A percentile compares a stretch with the other conserved stretches of the same genome.
phyloP scores from a whole-genome alignment of 2,113 vertebrate genomes.

The Peromyscus californicus region DNA sequence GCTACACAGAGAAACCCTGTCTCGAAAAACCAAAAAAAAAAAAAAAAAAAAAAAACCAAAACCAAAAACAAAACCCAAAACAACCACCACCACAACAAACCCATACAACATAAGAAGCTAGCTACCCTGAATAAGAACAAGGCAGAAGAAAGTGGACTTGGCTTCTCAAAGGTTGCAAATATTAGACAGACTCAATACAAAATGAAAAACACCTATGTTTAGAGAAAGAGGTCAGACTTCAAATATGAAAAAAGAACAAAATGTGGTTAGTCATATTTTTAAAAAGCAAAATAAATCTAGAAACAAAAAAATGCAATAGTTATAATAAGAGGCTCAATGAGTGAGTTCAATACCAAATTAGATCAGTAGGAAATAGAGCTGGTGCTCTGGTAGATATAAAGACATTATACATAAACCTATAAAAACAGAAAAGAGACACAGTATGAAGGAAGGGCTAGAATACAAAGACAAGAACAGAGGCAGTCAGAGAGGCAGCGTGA shows the following conservation, averaged over 20 bases:
- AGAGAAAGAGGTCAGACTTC: constrained; percentile 37
- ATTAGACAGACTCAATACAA: not conserved
- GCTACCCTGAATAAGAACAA: not conserved
- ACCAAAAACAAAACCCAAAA: too few relatives aligned
- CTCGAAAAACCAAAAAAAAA: too few relatives aligned
- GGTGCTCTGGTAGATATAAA: not conserved
- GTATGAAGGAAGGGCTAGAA: not conserved
- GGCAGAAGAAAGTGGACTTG: not conserved
- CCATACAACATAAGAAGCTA: not conserved
- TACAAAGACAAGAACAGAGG: not conserved
- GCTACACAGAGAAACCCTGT: too few relatives aligned
- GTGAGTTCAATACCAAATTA: constrained; percentile 10
- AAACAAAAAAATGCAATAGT: constrained; percentile 49
- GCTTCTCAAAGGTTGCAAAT: not conserved
- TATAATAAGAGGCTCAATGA: not conserved
- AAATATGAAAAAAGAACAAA: constrained; percentile 13
- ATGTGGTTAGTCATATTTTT: constrained; percentile 21
- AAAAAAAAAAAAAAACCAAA: not conserved
- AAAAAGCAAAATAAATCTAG: constrained; percentile 49
- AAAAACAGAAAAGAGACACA: not conserved
- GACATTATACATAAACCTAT: constrained; percentile 12
- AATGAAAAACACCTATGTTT: constrained; percentile 10
- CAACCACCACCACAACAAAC: not conserved
- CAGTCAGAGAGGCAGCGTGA: not conserved
- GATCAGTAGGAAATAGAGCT: constrained; percentile 22